Evolutionary conservation across 1,140 invertebrate genomes (phyloP), one percentile per base, ranked within the genome.

Genomic region (Cecropterus lyciades): DNA sequence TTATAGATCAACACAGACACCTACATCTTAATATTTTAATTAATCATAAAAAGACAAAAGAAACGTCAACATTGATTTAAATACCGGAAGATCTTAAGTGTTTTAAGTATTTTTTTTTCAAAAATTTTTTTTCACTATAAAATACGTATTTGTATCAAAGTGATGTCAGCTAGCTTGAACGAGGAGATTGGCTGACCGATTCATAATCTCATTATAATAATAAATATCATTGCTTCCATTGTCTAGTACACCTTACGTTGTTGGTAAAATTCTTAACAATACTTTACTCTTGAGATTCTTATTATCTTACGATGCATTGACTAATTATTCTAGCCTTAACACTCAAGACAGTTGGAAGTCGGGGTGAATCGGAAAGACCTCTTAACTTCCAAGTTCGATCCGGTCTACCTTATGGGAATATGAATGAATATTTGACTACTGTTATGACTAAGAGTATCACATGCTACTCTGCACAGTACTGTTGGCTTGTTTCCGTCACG

Each of bases 191-290:
- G 84, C 88, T 81, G 88, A 91, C 85, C 73, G 75, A 82, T 75
- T 79, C 77, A 79, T 73, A 81, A 78, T 83, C 60, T 80, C 65
- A 74, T 78, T 72, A 67, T 79, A 75, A 77, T 85, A 86, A 87
- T 89, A 91, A 89, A 91, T 91, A 91, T 85, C 80, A 89, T 91
- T 88, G 88, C 85, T 91, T 91, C 82, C 77, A 78, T 84, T 80
- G 70, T 79, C 77, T 91, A 84, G 82, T 82, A 86, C 77, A 70
- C 75, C 80, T 85, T 82, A 80, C 75, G 72, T 83, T 84, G 80
- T 87, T 80, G 83, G 83, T 91, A 88, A 89, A 91, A 91, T 91
- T 89, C 88, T 91, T 91, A 89, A 83, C 77, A 90, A 89, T 89
- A 89, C 86, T 85, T 83, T 71, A 67, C 72, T 81, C 75, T 87